Percentiles rank a stretch among this genome's conserved stretches.
phyloP scores from a whole-genome alignment of 1,140 invertebrate genomes.

The Psix sp. region DNA sequence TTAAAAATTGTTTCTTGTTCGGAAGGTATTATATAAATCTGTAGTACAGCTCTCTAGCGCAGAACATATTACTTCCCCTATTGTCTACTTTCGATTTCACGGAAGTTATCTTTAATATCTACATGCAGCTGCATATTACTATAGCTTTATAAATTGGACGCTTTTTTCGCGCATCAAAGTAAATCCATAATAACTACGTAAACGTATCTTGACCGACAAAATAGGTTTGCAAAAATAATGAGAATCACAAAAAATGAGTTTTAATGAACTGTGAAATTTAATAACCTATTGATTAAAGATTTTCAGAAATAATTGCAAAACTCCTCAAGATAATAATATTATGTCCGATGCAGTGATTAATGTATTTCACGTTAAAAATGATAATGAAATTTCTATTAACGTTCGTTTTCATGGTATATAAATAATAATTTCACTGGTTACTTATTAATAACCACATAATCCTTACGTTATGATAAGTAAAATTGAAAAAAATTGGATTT shows the following conservation, averaged over 20 bases:
- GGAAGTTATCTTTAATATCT: constrained; percentile 50
- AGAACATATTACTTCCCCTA: constrained; percentile 35
- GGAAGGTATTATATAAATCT: neutral
- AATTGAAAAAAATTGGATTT: constrained; percentile 8
- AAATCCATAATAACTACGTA: constrained; percentile 6
- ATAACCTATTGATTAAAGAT: neutral
- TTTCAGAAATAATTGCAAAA: neutral
- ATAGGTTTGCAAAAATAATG: constrained; percentile 16
- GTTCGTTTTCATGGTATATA: constrained; percentile 12
- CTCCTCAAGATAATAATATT: constrained; percentile 1
- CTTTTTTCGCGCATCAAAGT: constrained; percentile 14
- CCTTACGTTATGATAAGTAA: constrained; percentile 19
- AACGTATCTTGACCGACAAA: constrained; percentile 14
- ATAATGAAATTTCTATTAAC: constrained; percentile 19
- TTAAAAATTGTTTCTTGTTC: no score
- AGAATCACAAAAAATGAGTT: constrained; percentile 8
- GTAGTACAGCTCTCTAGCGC: neutral
- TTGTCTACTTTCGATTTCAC: constrained; percentile 51
- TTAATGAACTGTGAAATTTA: constrained; percentile 7
- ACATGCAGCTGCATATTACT: constrained; percentile 38
- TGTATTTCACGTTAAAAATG: neutral
- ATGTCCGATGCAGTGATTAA: constrained; percentile 5
- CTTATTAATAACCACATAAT: constrained; percentile 20
- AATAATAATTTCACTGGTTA: constrained; percentile 26
- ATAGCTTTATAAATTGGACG: constrained; percentile 37